Conservation (phyloP, 2,888 invertebrate genomes). For the Uloborus plumipes region DNA sequence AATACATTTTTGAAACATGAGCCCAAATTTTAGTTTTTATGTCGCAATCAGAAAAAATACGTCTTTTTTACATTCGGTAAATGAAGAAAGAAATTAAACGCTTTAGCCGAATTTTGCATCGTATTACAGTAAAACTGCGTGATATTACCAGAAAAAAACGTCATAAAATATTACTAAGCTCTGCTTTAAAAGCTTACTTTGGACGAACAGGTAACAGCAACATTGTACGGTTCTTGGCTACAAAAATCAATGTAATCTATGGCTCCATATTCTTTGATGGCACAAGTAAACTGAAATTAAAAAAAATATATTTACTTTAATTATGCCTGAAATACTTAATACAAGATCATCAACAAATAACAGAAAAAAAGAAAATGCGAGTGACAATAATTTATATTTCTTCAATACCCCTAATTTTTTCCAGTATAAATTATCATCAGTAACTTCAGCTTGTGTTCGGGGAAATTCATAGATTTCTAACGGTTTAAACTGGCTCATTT, state of each 20-base stretch:
- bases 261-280: conserved; percentile 61
- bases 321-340: not conserved
- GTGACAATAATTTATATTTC: not conserved
- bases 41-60: too few relatives aligned
- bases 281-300: conserved; percentile 55
- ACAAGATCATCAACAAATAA: not conserved
- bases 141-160: too few relatives aligned
- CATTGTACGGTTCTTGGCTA: conserved; percentile 88
- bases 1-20: too few relatives aligned
- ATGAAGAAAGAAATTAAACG: too few relatives aligned
- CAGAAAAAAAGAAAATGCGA: not conserved
- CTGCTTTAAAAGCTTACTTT: conserved; percentile 76
- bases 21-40: too few relatives aligned
- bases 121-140: too few relatives aligned
- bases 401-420: conserved; percentile 34
- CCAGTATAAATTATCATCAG: conserved; percentile 52
- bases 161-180: too few relatives aligned
- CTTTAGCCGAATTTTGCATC: too few relatives aligned
- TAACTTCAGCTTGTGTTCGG: conserved; percentile 15
- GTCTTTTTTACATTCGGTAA: too few relatives aligned
- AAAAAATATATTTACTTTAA: not conserved
- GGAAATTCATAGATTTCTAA: conserved; percentile 40
- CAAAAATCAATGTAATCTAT: conserved; percentile 72
- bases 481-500: conserved; percentile 37
- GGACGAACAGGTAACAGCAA: conserved; percentile 93